Conservation (phyloP, 2,113 vertebrate species). For the Mustela nigripes region DNA sequence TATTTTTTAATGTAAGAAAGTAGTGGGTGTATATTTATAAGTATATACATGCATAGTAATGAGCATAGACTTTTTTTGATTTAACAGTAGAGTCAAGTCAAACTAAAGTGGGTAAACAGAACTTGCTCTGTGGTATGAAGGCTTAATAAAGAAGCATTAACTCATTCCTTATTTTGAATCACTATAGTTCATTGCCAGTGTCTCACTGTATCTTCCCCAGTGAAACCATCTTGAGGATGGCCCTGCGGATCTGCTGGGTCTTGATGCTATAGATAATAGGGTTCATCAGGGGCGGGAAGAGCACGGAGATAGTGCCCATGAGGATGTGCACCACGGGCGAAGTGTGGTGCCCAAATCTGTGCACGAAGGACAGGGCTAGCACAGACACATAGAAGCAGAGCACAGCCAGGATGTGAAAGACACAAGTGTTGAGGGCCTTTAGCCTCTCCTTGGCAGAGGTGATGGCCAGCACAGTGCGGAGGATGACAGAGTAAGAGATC, state of each 20-base stretch:
- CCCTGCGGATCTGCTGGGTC: background rate
- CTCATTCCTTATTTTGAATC: background rate
- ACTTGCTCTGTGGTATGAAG: background rate
- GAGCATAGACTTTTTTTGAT: background rate
- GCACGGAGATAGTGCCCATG: slow-evolving; percentile 35
- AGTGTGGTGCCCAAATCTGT: slow-evolving; percentile 1
- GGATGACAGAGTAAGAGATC: slow-evolving; percentile 25
- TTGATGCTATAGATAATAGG: slow-evolving; percentile 46
- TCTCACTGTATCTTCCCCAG: background rate
- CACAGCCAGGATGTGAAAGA: slow-evolving; percentile 47
- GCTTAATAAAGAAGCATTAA: background rate
- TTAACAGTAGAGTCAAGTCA: background rate
- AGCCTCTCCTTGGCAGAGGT: slow-evolving; percentile 1
- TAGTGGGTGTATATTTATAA: background rate
- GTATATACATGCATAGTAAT: background rate
- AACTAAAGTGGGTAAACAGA: background rate
- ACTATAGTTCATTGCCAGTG: rapidly evolving
- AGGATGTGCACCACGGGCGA: background rate
- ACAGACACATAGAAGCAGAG: slow-evolving; percentile 42
- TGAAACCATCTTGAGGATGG: slow-evolving; percentile 27
- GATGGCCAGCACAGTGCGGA: background rate
- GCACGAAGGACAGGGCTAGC: background rate
- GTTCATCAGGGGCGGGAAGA: slow-evolving; percentile 26
- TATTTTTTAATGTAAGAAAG: background rate
- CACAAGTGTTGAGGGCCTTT: background rate